phyloP scores from a whole-genome alignment of 2,888 invertebrate genomes.

The Norana najaformis region DNA sequence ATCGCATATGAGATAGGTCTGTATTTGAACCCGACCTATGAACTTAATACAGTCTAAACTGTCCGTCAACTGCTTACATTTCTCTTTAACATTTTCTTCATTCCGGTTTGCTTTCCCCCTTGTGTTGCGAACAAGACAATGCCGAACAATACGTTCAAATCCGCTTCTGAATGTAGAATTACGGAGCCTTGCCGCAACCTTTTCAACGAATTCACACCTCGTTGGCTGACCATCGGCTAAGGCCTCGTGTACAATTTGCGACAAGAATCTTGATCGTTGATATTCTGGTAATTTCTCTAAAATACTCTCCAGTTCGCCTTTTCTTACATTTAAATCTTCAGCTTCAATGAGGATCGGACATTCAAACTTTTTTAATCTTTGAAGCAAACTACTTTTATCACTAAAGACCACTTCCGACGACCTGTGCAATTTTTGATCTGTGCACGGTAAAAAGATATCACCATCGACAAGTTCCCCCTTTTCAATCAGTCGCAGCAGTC shows the following conservation, averaged over 20 bases:
- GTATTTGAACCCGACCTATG: not conserved
- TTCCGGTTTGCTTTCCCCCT: not conserved
- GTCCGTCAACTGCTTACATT: not conserved
- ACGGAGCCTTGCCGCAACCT: not conserved
- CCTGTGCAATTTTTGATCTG: conserved; percentile 31
- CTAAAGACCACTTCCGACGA: conserved; percentile 43
- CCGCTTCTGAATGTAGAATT: not conserved
- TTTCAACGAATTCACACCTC: not conserved
- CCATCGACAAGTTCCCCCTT: conserved; percentile 21
- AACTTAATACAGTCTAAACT: not conserved
- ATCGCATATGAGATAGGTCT: not conserved
- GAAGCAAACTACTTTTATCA: conserved; percentile 34
- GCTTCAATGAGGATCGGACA: not conserved
- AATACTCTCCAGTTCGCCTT: not conserved
- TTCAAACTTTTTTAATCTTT: not conserved
- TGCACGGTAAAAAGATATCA: conserved; percentile 37
- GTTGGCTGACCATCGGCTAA: not conserved
- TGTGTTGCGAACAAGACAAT: not conserved
- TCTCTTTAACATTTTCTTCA: not conserved
- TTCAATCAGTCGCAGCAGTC: conserved; percentile 41
- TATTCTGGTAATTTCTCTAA: not conserved
- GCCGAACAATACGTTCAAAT: not conserved
- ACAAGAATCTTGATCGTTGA: not conserved
- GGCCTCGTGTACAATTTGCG: not conserved
- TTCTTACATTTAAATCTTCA: not conserved